Conservation (phyloP, 2,888 invertebrate genomes). For the Tricholauxania praeusta region DNA sequence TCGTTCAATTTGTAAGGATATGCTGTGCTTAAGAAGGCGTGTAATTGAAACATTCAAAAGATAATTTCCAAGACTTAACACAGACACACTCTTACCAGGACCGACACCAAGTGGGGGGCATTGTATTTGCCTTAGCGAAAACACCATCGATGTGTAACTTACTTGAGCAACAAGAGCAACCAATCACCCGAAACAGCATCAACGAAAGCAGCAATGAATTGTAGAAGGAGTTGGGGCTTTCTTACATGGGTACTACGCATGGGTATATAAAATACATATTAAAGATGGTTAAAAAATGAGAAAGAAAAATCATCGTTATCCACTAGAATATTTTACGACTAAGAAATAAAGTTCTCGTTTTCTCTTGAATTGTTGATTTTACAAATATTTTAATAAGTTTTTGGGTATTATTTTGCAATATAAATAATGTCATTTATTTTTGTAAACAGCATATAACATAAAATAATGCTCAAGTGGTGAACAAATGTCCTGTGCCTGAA, state of each 20-base stretch:
- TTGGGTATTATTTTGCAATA: too few species aligned
- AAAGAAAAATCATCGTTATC: not conserved
- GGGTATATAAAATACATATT: not conserved
- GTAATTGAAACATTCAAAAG: conserved; percentile 70
- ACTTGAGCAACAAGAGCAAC: conserved; percentile 41
- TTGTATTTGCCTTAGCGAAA: not conserved
- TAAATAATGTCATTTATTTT: too few species aligned
- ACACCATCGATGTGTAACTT: not conserved
- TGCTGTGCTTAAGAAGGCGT: conserved; percentile 70
- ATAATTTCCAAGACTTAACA: conserved; percentile 68
- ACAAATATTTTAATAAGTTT: too few species aligned
- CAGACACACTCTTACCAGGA: conserved; percentile 59
- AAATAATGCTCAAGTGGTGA: too few species aligned
- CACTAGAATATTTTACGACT: conserved; percentile 9
- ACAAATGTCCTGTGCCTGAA: too few species aligned
- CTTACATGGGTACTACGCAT: too few species aligned
- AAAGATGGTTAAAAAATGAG: not conserved
- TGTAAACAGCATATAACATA: too few species aligned
- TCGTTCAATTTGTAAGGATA: conserved; percentile 59
- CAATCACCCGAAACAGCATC: conserved; percentile 40
- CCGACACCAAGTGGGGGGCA: conserved; percentile 37
- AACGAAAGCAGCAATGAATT: not conserved
- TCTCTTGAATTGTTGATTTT: too few species aligned
- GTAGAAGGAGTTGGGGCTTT: not conserved
- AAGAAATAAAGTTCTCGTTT: too few species aligned